Base-by-base conservation (phyloP, 2,797 vertebrate genomes). In the Gymnodraco acuticeps region DNA sequence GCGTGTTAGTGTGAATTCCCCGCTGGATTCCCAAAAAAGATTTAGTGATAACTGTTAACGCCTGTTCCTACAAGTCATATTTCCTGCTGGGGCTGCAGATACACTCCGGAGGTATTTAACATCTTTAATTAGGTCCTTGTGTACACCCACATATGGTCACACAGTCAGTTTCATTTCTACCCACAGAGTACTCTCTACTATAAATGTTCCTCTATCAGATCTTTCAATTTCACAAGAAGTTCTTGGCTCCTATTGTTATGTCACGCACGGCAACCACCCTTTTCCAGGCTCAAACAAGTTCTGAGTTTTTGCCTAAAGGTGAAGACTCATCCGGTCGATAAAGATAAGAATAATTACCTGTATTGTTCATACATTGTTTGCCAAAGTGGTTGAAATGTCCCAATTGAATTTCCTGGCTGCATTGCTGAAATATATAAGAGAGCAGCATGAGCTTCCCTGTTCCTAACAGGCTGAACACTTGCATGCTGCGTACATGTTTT, bases 211-310 rank as follows among this genome's bases (percentile, higher is more conserved):
- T n/a, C 11, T 19, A 5, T 50, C 63, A 31, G 9, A 62, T 73
- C 17, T 48, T 4, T n/a, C 10, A 7, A 5, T 27, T 48, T 64
- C 17, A 41, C 38, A 33, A 15, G 27, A 56, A 62, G 12, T 27
- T 53, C 0, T 60, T 54, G 55, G 11, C 47, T 68, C 8, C 1
- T 38, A 7, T 10, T 19, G 3, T 5, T 10, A 20, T 3, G 9
- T 51, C 41, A 69, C 38, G 33, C 31, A 42, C 19, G 46, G 7
- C 47, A 5, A 2, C 33, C 9, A 19, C 15, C n/a, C 11, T n/a
- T 20, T 50, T 50, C 27, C 52, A 76, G 5, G 45, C 41, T 52
- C 52, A 54, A 20, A 73, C 73, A 80, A 13, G 54, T 45, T 31
- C 51, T 14, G 5, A 14, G 31, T 60, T 59, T 56, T 65, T 70